Percentiles rank a stretch among this genome's conserved stretches.
Conservation (phyloP, 1,140 invertebrate genomes). For the Forficula auricularia region DNA sequence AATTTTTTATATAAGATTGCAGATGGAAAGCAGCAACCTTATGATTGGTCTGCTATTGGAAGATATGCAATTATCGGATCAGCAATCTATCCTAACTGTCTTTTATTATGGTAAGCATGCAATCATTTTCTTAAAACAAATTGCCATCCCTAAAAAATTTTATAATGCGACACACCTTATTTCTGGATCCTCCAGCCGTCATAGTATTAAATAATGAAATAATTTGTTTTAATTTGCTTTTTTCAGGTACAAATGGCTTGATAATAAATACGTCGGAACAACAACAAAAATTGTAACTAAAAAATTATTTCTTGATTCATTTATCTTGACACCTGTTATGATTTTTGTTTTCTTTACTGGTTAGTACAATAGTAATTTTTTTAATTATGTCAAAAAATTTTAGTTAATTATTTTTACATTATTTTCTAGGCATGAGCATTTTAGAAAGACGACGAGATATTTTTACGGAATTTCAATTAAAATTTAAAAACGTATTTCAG, state of each 20-base stretch:
- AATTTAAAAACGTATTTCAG: conserved; percentile 15
- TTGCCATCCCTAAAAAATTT: too few relatives aligned
- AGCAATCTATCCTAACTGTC: conserved; percentile 35
- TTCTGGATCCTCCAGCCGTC: too few relatives aligned
- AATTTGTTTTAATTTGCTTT: too few relatives aligned
- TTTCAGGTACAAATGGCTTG: conserved; percentile 60
- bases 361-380: conserved; percentile 31
- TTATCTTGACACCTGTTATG: conserved; percentile 50
- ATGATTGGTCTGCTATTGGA: conserved; percentile 31
- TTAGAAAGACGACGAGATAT: conserved; percentile 18
- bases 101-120: conserved; percentile 39
- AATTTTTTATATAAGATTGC: too few relatives aligned
- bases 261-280: conserved; percentile 45
- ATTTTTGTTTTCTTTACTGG: conserved; percentile 49
- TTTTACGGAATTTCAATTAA: conserved; percentile 15
- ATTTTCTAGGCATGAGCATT: conserved; percentile 17
- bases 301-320: conserved; percentile 60
- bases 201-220: too few relatives aligned
- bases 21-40: conserved; percentile 20
- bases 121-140: too few relatives aligned
- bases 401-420: too few relatives aligned
- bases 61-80: conserved; percentile 42
- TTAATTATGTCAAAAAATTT: too few relatives aligned
- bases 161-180: too few relatives aligned
- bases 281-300: conserved; percentile 38